phyloP scores from a whole-genome alignment of 2,888 invertebrate species.

The Drosophila kanekoi region DNA sequence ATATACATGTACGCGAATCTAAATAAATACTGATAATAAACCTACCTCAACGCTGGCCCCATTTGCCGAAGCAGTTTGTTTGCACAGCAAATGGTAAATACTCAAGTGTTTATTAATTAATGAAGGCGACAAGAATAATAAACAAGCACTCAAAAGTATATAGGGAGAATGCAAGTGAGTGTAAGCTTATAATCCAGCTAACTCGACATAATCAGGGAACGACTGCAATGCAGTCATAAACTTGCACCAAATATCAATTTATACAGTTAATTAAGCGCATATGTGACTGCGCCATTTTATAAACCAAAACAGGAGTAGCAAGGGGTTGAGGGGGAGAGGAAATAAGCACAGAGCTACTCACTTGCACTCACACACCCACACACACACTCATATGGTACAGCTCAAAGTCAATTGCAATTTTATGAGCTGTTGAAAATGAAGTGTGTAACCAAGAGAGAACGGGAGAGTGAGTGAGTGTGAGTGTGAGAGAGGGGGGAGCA shows the following conservation, averaged over 20 bases:
- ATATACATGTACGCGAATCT: too few relatives aligned
- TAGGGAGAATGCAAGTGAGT: neutral
- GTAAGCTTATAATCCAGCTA: slow-evolving; percentile 42
- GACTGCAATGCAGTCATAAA: slow-evolving; percentile 77
- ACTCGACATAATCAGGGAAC: slow-evolving; percentile 57
- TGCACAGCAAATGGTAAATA: neutral
- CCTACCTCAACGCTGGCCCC: too few relatives aligned
- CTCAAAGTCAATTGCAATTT: slow-evolving; percentile 77
- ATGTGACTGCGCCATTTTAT: slow-evolving; percentile 77
- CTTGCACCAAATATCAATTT: slow-evolving; percentile 77
- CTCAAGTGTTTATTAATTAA: neutral
- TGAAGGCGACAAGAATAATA: neutral
- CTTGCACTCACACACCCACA: slow-evolving; percentile 13
- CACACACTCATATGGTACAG: slow-evolving; percentile 7
- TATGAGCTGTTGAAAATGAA: slow-evolving; percentile 78
- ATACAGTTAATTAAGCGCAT: slow-evolving; percentile 78
- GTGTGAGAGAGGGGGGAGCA: slow-evolving; percentile 4
- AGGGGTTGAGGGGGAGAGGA: neutral
- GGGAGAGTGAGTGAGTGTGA: slow-evolving; percentile 14
- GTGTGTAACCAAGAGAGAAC: slow-evolving; percentile 38
- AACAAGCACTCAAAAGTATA: neutral
- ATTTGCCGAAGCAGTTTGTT: too few relatives aligned
- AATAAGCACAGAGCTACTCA: slow-evolving; percentile 16
- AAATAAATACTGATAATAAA: too few relatives aligned
- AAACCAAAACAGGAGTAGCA: slow-evolving; percentile 12